These are phyloP conservation scores for Scartelaos histophorus DNA, from an alignment of 2,113 vertebrate genomes.

Conservation along the genomic window DNA sequence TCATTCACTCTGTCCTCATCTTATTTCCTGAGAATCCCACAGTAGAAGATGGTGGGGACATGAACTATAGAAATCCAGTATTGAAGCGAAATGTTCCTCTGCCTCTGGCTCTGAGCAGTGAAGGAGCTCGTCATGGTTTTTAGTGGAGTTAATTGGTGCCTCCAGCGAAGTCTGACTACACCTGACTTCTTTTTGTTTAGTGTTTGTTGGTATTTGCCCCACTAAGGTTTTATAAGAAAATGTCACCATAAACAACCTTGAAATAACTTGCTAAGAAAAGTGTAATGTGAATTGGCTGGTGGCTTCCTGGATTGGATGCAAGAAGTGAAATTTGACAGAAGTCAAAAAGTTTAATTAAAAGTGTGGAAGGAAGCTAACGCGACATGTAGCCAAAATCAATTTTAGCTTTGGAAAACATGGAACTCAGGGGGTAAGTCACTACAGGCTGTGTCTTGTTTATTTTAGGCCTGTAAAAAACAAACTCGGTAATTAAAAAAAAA, in stretches of 20 bases:
- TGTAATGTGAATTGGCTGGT: neutral
- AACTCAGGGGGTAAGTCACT: neutral
- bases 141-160: slow-evolving; percentile 65
- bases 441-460: neutral
- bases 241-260: slow-evolving; percentile 1
- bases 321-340: neutral
- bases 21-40: slow-evolving; percentile 16
- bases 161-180: slow-evolving; percentile 40
- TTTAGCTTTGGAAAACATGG: slow-evolving; percentile 3
- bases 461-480: neutral
- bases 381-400: neutral
- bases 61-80: slow-evolving; percentile 54
- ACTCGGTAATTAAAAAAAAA: neutral
- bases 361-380: neutral
- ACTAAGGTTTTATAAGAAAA: slow-evolving; percentile 9
- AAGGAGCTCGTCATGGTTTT: slow-evolving; percentile 54
- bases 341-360: slow-evolving; percentile 9
- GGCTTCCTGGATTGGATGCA: neutral
- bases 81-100: slow-evolving; percentile 69
- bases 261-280: slow-evolving; percentile 3
- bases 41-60: slow-evolving; percentile 23
- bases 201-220: slow-evolving; percentile 2
- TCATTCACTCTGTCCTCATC: slow-evolving; percentile 36
- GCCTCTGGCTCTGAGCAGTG: slow-evolving; percentile 62
- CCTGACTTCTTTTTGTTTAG: slow-evolving; percentile 39